Evolutionary conservation across 2,797 vertebrate genomes (phyloP), one percentile per base, ranked within the genome.

Genomic region (Pangasius larnaudii): DNA sequence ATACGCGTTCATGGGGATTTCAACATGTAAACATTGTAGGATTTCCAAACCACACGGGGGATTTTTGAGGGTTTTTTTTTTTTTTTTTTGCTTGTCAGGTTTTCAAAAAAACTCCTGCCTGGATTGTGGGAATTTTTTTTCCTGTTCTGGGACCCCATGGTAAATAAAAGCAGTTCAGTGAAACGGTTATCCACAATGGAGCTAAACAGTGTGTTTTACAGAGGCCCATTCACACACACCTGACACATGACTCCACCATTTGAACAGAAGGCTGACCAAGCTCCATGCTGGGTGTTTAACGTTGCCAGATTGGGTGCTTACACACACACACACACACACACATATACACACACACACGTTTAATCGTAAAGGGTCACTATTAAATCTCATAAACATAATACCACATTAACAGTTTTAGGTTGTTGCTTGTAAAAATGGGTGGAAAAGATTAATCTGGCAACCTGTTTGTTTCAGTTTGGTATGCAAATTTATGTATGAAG

Each of bases 161-260:
- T 88, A 86, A 88, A 83, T 88, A 85, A 89, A 81, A 90, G 67
- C 53, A 83, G 81, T 86, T 88, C 85, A 91, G 72, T 85, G 65
- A 63, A 22, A 36, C 59, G 86, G 86, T 88, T 24, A 91, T 22
- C 79, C 24, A 90, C 84, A 90, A 91, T 84, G 56, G 87, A 91
- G 91, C 88, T 91, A 90, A 86, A 88, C 86, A 79, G 85, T 89
- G 87, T 88, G 88, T 92, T 85, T 91, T 88, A 85, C 74, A 89
- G 88, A 84, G 82, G 81, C 91, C 88, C 91, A 89, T 92, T 91
- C 93, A 85, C 88, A 89, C 90, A 91, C 92, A 94, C 89, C 91
- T 93, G 94, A 95, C 92, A 95, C 89, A 92, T 91, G 94, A 95
- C 92, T 93, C 93, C 18, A 16, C 87, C 89, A 69, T 93, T 92